Evolutionary conservation across 1,140 invertebrate genomes (phyloP), one percentile per base, ranked within the genome.

Genomic region (Zophobas atratus): DNA sequence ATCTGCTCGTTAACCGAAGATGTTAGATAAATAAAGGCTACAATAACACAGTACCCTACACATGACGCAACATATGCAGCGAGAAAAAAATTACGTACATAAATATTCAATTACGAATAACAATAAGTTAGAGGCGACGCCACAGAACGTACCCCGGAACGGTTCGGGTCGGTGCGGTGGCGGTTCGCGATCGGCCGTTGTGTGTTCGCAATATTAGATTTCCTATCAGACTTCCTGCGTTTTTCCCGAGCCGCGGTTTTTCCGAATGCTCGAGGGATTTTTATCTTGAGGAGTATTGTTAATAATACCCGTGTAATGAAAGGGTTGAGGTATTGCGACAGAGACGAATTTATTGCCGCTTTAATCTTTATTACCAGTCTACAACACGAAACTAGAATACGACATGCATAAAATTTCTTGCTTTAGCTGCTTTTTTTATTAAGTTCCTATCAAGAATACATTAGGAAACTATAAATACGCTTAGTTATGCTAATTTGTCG

Each of bases 351-450:
- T 73, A 73, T 73, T 55, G 71, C 55, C 39, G 49, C 55, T 48
- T 73, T 73, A 73, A 73, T 73, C 71, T 73, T 73, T 73, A 73
- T 73, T 73, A 73, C 71, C 71, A 56, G 71, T 73, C 71, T 53
- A 73, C 71, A 73, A 55, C 71, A 73, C 71, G 71, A 73, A 73
- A 73, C 71, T 56, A 73, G 71, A 73, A 73, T 73, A 73, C 71
- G 48, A 72, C 70, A 55, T 67, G 60, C 60, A 67, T 67, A 67
- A 67, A 67, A 67, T 67, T 67, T 67, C 60, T 67, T 41, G 39
- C 33, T 67, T 63, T 63, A 32, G 60, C 60, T 67, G 39, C 60
- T 67, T 67, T 67, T 57, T 67, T 67, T 67, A 67, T 67, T 43
- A 67, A 43, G 60, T 67, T 67, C 39, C 60, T 67, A 67, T 67